Conservation (phyloP, 1,140 invertebrate species). For the Dolichoris vasculosae region DNA sequence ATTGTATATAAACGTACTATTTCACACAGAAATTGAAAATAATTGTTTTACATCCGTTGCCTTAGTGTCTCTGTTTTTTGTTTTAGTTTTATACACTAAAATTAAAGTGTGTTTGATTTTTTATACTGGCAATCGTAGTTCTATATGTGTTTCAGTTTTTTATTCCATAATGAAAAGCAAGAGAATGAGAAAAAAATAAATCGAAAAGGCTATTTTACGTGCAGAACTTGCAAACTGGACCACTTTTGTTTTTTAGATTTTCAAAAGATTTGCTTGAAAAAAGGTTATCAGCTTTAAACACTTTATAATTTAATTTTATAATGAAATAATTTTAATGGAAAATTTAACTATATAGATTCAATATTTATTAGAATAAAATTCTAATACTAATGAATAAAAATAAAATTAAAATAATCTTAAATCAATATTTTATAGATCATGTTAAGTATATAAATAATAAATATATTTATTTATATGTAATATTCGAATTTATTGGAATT, state of each 20-base stretch:
- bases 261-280: neutral
- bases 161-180: neutral
- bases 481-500: too few relatives aligned
- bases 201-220: conserved; percentile 28
- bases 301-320: neutral
- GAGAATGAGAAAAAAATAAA: neutral
- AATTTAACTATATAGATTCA: too few relatives aligned
- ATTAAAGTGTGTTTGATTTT: conserved; percentile 38
- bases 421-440: too few relatives aligned
- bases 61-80: conserved; percentile 20
- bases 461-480: too few relatives aligned
- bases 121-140: neutral
- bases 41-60: conserved; percentile 12
- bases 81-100: neutral
- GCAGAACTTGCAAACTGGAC: neutral
- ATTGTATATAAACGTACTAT: neutral
- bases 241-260: conserved; percentile 13
- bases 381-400: too few relatives aligned
- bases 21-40: neutral
- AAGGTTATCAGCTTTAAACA: neutral
- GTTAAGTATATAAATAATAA: too few relatives aligned
- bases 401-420: too few relatives aligned
- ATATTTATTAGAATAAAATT: too few relatives aligned
- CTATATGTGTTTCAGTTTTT: neutral
- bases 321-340: too few relatives aligned